These are phyloP conservation scores for Cardinalis cardinalis DNA, from an alignment of 2,113 vertebrate species.

Conservation along the genomic window DNA sequence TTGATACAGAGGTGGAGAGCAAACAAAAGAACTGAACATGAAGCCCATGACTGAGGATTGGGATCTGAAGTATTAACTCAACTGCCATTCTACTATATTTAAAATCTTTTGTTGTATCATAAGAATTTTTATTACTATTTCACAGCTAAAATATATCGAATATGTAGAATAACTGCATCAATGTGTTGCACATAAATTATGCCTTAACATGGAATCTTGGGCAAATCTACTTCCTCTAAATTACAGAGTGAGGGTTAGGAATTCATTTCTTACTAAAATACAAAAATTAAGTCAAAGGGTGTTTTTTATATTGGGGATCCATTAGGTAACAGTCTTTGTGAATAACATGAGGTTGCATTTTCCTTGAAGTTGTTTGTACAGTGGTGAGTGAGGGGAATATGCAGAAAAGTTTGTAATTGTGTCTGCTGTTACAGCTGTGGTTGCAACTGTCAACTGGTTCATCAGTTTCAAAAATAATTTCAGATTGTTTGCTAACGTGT, in stretches of 20 bases:
- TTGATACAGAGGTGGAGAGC: neutral
- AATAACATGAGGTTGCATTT: neutral
- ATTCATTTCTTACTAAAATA: neutral
- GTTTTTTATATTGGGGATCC: neutral
- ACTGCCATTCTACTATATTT: neutral
- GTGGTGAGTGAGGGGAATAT: neutral
- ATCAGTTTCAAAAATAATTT: neutral
- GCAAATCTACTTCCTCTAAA: neutral
- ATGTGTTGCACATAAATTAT: neutral
- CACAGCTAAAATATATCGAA: neutral
- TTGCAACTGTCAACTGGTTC: neutral
- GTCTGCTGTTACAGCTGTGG: neutral
- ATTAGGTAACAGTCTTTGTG: neutral
- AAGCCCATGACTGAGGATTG: neutral
- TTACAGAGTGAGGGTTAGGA: neutral
- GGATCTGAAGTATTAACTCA: neutral
- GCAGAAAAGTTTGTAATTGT: neutral
- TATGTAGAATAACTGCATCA: neutral
- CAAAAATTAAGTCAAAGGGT: neutral
- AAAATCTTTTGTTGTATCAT: neutral
- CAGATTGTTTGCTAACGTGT: neutral
- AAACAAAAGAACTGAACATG: neutral
- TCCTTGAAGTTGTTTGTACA: neutral
- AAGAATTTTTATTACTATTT: neutral
- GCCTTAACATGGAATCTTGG: slow-evolving; percentile 34